These are phyloP conservation scores for Zapus hudsonius DNA, from an alignment of 2,113 vertebrate species.

Conservation along the genomic window DNA sequence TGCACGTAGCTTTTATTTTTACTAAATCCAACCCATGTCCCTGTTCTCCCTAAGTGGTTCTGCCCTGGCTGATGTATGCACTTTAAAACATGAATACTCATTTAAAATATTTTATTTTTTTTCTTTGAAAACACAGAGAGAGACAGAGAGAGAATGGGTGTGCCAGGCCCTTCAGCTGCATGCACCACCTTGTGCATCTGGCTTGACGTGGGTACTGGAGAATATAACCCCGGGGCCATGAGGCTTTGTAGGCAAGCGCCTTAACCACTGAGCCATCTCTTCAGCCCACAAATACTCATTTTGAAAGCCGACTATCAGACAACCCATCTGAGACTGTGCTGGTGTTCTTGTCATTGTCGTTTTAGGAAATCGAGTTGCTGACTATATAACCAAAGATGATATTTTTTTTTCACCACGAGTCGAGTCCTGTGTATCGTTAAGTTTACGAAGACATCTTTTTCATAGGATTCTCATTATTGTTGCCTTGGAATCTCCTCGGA, in stretches of 20 bases:
- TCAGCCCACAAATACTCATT: background rate
- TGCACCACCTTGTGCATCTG: too few species aligned
- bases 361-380: slow-evolving; percentile 22
- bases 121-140: too few species aligned
- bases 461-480: background rate
- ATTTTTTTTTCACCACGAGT: background rate
- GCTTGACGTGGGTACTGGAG: too few species aligned
- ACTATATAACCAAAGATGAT: background rate
- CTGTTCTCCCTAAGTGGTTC: background rate
- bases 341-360: background rate
- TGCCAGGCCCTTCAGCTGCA: too few species aligned
- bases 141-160: too few species aligned
- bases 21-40: background rate
- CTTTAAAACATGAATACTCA: background rate
- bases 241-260: too few species aligned
- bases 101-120: too few species aligned
- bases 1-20: background rate
- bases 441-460: background rate
- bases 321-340: background rate
- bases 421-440: slow-evolving; percentile 10
- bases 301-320: background rate
- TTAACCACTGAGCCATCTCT: too few species aligned
- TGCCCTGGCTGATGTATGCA: background rate
- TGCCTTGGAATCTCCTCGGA: background rate
- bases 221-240: too few species aligned